Conservation (phyloP, 2,113 vertebrate genomes). For the Morphnarchus princeps region DNA sequence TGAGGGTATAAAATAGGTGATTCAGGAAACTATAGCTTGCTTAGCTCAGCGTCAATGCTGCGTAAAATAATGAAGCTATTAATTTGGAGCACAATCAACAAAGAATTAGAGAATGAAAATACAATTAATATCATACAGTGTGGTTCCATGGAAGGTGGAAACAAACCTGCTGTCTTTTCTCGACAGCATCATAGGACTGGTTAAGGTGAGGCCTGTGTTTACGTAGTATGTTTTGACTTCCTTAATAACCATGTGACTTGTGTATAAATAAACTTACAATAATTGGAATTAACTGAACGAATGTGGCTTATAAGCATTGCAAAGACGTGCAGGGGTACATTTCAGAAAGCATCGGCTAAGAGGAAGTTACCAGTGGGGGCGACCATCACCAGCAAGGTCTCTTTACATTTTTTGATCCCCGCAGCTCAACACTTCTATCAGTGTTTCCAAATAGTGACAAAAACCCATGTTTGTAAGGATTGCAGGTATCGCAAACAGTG, state of each 20-base stretch:
- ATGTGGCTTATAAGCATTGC: rapidly evolving
- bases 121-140: rapidly evolving
- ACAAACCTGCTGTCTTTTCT: background rate
- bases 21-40: background rate
- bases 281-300: rapidly evolving
- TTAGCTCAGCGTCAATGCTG: background rate
- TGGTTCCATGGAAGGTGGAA: background rate
- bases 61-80: background rate
- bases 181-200: rapidly evolving
- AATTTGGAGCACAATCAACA: too few species aligned
- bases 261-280: rapidly evolving
- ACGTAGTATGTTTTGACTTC: rapidly evolving
- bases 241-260: background rate
- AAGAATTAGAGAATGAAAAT: background rate
- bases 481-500: rapidly evolving
- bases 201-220: background rate
- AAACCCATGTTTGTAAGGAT: rapidly evolving
- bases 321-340: rapidly evolving
- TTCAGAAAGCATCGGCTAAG: background rate
- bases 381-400: background rate
- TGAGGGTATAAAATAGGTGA: background rate
- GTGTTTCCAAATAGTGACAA: background rate
- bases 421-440: background rate
- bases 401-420: background rate
- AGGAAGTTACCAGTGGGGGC: background rate